Percentiles rank a stretch among this genome's conserved stretches.
phyloP scores from a whole-genome alignment of 2,113 vertebrate genomes.

The Dendropsophus ebraccatus region DNA sequence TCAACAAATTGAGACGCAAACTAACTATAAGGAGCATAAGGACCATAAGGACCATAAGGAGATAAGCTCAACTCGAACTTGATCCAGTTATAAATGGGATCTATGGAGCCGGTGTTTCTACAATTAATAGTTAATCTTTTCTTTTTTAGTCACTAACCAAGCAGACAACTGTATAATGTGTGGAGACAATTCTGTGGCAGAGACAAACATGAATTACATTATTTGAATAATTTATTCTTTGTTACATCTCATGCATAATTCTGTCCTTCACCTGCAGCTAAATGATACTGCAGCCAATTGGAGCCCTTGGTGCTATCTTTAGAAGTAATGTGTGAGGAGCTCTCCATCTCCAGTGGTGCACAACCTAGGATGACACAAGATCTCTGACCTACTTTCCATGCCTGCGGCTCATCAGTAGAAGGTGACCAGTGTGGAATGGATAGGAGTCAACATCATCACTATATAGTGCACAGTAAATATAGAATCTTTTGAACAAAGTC shows the following conservation, averaged over 20 bases:
- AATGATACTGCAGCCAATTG: conserved; percentile 43
- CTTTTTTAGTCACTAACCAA: background rate
- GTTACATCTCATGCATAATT: conserved; percentile 60
- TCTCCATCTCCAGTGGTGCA: conserved; percentile 17
- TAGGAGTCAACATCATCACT: background rate
- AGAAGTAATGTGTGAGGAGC: conserved; percentile 49
- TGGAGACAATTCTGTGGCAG: background rate
- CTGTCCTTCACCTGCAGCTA: conserved; percentile 50
- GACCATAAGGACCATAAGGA: too few relatives aligned
- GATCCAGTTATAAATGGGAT: background rate
- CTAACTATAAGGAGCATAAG: too few relatives aligned
- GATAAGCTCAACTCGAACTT: too few relatives aligned
- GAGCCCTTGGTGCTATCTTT: conserved; percentile 46
- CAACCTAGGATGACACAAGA: conserved; percentile 15
- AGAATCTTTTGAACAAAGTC: background rate
- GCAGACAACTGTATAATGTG: conserved; percentile 24
- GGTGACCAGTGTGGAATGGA: background rate
- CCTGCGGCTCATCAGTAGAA: background rate
- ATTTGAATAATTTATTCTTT: conserved; percentile 57
- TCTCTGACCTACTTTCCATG: conserved; percentile 48
- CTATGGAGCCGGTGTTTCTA: too few relatives aligned
- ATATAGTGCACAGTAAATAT: background rate
- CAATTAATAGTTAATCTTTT: background rate
- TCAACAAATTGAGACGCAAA: background rate
- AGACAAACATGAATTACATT: conserved; percentile 48